Evolutionary conservation across 2,797 vertebrate species (phyloP), one percentile per base, ranked within the genome.

Genomic region (Notolepis coatsorum): DNA sequence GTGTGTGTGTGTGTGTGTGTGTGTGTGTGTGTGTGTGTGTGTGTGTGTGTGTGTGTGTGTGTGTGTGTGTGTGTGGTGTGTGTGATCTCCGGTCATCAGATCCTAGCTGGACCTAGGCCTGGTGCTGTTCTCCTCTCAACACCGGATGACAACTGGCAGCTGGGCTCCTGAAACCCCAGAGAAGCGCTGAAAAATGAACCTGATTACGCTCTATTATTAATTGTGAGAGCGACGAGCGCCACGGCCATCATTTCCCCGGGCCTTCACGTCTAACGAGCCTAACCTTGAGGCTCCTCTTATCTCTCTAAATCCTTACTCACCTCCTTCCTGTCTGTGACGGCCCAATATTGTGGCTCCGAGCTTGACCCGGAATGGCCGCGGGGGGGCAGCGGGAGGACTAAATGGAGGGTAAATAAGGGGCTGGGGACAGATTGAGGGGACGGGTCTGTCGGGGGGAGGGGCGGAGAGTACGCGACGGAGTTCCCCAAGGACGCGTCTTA

Each of bases 151-250:
- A 76, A 82, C 84, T 84, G 81, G 67, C 67, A 77, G 62, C 66
- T 8, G 24, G 61, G 57, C 71, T 79, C 71, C 68, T 78, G 67
- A 84, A 86, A 80, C 73, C 74, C 42, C 45, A 73, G 68, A 68
- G 57, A 79, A 48, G 65, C 0, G 50, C 51, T 75, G 68, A 81
- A 87, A 78, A 74, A 77, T 23, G n/a, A n/a, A 54, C 66, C 71
- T 70, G 77, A 84, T 87, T 88, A 73, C 61, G 46, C 45, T 24
- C 56, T 59, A 59, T 89, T 81, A 90, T 89, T 90, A 88, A 89
- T 88, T 84, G 74, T 81, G 28, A 54, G 57, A 58, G 54, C 38
- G 65, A 46, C 57, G 51, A 72, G 51, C 54, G 56, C 58, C 21
- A n/a, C 15, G 65, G 50, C 0, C 15, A 63, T 85, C 55, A 41